Conservation (phyloP, 2,113 vertebrate genomes). For the Chaetura pelagica region DNA sequence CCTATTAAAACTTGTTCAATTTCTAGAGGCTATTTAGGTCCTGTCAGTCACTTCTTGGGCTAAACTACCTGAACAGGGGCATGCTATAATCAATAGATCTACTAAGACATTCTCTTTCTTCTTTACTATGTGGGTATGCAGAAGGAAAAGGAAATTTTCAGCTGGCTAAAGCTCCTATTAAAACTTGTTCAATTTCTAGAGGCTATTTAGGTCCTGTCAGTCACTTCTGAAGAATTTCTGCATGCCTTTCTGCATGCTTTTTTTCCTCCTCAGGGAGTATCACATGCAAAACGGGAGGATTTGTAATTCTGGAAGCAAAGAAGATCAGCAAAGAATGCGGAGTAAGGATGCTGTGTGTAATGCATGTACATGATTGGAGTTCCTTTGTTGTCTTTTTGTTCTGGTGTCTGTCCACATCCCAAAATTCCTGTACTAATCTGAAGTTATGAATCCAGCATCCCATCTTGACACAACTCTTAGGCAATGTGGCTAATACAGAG, state of each 20-base stretch:
- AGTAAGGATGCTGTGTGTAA: not conserved
- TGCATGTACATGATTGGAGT: accelerated
- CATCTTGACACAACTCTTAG: not conserved
- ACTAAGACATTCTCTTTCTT: not conserved
- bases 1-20: not conserved
- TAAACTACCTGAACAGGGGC: not conserved
- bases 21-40: not conserved
- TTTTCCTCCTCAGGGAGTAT: not conserved
- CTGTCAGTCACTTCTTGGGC: not conserved
- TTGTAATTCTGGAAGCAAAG: not conserved
- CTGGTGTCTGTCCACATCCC: not conserved
- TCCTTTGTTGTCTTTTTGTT: not conserved
- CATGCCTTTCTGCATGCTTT: not conserved
- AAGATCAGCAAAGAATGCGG: not conserved
- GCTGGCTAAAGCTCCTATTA: not conserved
- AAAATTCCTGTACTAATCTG: not conserved
- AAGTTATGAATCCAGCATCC: not conserved
- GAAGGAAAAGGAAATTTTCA: not conserved
- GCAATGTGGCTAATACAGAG: not conserved
- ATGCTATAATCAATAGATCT: not conserved
- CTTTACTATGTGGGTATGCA: not conserved
- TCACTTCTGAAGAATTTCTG: not conserved
- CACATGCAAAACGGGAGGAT: not conserved
- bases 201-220: not conserved
- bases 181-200: not conserved